Base-by-base conservation (phyloP, 2,797 vertebrate species). In the Craterocephalus amniculus region DNA sequence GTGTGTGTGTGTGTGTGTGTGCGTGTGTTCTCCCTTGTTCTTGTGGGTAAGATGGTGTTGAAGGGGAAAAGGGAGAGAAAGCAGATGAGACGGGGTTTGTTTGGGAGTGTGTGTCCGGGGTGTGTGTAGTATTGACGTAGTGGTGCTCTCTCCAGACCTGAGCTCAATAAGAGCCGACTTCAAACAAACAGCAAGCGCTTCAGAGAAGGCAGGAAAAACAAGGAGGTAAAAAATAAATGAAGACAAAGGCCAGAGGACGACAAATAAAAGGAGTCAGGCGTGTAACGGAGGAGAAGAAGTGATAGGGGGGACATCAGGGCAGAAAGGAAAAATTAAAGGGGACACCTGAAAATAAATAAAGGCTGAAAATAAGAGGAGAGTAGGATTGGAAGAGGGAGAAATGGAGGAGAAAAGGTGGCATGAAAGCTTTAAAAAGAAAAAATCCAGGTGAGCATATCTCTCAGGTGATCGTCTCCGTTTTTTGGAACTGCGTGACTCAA, bases 91-190 rank as follows among this genome's bases (percentile, higher is more conserved):
- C 35, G 58, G 58, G 76, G 65, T 75, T 67, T 66, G 68, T 69
- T 43, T 77, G 9, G 0, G 18, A 59, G 70, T 72, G 74, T 60
- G 60, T 66, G 67, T 66, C 20, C 6, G 7, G 40, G 40, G 70
- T 81, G 64, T 68, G 70, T 84, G 78, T 70, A 7, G 72, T 85
- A 82, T 88, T 72, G 85, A 88, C 12, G 63, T 69, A 70, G 76
- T 59, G 2, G 27, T 34, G 49, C 79, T 87, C 83, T 83, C 78
- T 60, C 62, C 74, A 87, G 84, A 87, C 87, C 83, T 76, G 76
- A 85, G 82, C 88, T 88, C 85, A 83, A 89, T 90, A 87, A 89
- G 76, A 54, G 57, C 57, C 7, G 78, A 83, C 87, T 88, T 88
- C 83, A 86, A 83, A 87, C 79, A 87, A 85, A 87, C 83, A 81